Evolutionary conservation across 2,888 invertebrate species (phyloP), one percentile per base, ranked within the genome.

Genomic region (Apeira syringaria): DNA sequence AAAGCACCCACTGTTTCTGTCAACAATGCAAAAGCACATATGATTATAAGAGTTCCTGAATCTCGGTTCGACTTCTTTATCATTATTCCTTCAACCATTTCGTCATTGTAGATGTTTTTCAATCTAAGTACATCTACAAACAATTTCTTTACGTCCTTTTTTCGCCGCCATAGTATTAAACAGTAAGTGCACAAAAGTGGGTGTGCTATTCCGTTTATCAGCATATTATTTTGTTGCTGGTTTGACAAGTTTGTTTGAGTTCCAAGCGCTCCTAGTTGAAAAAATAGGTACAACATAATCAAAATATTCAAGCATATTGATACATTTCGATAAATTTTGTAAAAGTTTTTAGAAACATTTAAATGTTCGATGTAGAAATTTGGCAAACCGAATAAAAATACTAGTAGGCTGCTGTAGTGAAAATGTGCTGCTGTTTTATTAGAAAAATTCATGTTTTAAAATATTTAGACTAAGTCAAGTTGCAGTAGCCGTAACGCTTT

Each of bases 301-400:
- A 36, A 0, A 0, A 10, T 2, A 24, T 33, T 40, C 5, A 18
- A 15, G 34, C 7, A 35, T 15, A 18, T 46, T 12, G 42, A 46
- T 8, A 39, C 9, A 1, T 6, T 4, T 6, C 27, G 17, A 28
- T 46, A 50, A 8, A 8, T 1, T 17, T 44, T 39, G 8, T 25
- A 9, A 17, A 55, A 42, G 13, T 5, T 12, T 27, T 41, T 36
- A 3, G 50, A 29, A 2, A 48, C 11, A 5, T 11, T 20, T 0
- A 52, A 35, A 17, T 52, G 38, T 26, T 36, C 41, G 13, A 50
- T 34, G 50, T 52, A 52, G 33, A 55, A 52, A 31, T 50, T 46
- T 5, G 51, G 50, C 4, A 50, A 38, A 1, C 55, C 55, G n/a
- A 43, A 32, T 5, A 47, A 17, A 42, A 49, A 53, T 5, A 35